Base-by-base conservation (phyloP, 2,888 invertebrate species). In the Liopterus haemorrhoidalis region DNA sequence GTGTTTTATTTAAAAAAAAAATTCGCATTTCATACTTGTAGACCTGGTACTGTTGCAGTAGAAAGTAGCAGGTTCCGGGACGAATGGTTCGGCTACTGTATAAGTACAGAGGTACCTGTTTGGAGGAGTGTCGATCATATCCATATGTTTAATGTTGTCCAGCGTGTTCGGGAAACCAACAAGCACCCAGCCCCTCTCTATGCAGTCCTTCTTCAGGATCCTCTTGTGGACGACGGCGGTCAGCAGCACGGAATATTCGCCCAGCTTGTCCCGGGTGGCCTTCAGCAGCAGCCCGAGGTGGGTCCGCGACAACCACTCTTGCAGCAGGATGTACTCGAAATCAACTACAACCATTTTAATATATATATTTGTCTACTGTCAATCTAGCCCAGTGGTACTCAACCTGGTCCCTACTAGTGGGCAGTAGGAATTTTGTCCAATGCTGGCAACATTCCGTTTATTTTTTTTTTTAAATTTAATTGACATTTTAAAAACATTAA, bases 101-200 rank as follows among this genome's bases (percentile, higher is more conserved):
- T n/a, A 14, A 15, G 18, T 41, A 38, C 32, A 19, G 44, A 20
- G 12, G 15, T 60, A 78, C 79, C 79, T 73, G 58, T 82, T 82
- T 0, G 82, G 81, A 1, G 80, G 79, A 2, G 76, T 79, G 11
- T 73, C 62, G 54, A 74, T 67, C 27, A 64, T 67, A 57, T 82
- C 80, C 2, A 82, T 58, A 22, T 70, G 58, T 56, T 77, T 75
- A 43, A 82, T 78, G 53, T 82, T 82, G 1, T 61, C 62, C 0
- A 72, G 71, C 1, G 69, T 69, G 4, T 64, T 69, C 0, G 81
- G 81, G 56, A 73, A 82, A 2, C 75, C 76, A 3, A 73, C 75
- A 48, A 82, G 56, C 11, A 82, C 73, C 79, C 80, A 82, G 1
- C 82, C 82, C 27, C 70, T 64, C 33, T 70, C 70, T 9, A 78